Conservation (phyloP, 2,888 invertebrate genomes). For the Nemurella pictetii region DNA sequence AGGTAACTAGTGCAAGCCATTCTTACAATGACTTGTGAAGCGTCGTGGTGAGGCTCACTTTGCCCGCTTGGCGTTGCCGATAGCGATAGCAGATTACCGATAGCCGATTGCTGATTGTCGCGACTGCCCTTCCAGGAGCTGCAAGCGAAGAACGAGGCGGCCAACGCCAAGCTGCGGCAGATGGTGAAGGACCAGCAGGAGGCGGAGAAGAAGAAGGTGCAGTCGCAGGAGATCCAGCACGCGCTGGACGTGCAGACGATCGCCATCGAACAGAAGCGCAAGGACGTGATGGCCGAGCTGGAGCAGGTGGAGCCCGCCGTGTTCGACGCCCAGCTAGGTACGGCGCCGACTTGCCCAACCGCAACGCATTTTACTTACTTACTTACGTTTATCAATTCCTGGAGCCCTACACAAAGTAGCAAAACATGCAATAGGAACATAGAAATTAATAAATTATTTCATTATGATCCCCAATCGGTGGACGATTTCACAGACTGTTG, state of each 20-base stretch:
- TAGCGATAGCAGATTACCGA: too few species aligned
- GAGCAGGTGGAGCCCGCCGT: constrained; percentile 99
- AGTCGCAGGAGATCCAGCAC: constrained; percentile 95
- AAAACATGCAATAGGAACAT: too few species aligned
- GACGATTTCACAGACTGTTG: too few species aligned
- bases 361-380: background rate
- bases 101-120: too few species aligned
- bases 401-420: too few species aligned
- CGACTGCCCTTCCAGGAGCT: constrained; percentile 63
- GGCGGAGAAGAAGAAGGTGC: constrained; percentile 98
- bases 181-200: constrained; percentile 99
- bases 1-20: too few species aligned
- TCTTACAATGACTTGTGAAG: too few species aligned
- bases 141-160: constrained; percentile 97
- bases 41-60: too few species aligned
- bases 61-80: too few species aligned
- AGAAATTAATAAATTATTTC: too few species aligned
- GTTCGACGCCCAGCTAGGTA: constrained; percentile 96
- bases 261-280: constrained; percentile 90
- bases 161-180: constrained; percentile 97
- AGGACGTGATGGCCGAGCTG: constrained; percentile 93
- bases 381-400: too few species aligned
- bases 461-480: too few species aligned
- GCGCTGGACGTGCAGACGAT: constrained; percentile 78
- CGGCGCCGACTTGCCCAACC: constrained; percentile 45